Conservation (phyloP, 2,888 invertebrate species). For the Gnatocerus cornutus region DNA sequence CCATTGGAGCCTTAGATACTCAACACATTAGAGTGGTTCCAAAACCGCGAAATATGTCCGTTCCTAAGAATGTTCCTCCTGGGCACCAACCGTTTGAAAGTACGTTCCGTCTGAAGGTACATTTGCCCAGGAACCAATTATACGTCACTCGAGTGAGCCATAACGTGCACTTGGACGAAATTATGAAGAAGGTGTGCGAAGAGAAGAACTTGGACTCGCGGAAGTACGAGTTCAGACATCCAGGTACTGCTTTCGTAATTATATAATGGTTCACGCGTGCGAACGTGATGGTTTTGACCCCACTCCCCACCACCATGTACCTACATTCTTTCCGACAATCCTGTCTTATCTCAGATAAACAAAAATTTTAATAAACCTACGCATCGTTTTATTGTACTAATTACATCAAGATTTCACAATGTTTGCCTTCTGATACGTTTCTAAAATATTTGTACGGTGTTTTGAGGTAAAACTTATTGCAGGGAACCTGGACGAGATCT, state of each 20-base stretch:
- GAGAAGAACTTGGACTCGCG: conserved; percentile 83
- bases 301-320: background rate
- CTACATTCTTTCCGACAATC: conserved; percentile 11
- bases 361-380: conserved; percentile 16
- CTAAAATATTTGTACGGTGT: conserved; percentile 17
- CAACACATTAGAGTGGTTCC: conserved; percentile 69
- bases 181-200: conserved; percentile 82
- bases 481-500: conserved; percentile 76
- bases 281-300: conserved; percentile 1
- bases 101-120: conserved; percentile 77
- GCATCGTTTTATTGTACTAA: conserved; percentile 38
- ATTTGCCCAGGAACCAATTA: conserved; percentile 86
- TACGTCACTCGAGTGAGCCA: conserved; percentile 84
- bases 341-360: conserved; percentile 41
- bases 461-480: conserved; percentile 52
- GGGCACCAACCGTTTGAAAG: conserved; percentile 77
- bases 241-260: conserved; percentile 72
- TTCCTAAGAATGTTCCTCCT: conserved; percentile 55
- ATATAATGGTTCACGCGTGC: background rate
- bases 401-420: conserved; percentile 41
- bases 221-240: conserved; percentile 85
- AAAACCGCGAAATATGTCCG: conserved; percentile 60
- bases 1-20: conserved; percentile 77
- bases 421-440: conserved; percentile 39
- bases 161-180: conserved; percentile 78